Evolutionary conservation across 2,113 vertebrate species (phyloP).

Genomic region (Bucco capensis): DNA sequence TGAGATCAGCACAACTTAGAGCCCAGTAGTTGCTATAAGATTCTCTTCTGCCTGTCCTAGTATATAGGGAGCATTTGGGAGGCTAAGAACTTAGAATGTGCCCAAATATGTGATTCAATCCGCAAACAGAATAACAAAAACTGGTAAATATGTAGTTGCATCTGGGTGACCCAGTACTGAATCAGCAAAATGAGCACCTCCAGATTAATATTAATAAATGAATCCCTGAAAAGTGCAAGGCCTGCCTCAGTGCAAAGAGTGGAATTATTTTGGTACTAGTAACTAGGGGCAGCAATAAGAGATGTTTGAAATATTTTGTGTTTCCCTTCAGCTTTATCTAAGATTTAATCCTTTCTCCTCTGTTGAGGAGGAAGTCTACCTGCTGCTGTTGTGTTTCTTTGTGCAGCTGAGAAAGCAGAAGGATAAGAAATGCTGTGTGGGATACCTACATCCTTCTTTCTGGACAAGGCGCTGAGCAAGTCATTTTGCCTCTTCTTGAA

Average conservation of each 20-base stretch:
- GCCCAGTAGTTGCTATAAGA: not conserved
- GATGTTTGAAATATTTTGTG: not conserved
- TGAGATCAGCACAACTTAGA: not conserved
- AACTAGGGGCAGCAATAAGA: not conserved
- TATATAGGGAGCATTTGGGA: not conserved
- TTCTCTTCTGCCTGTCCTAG: not conserved
- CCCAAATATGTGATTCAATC: slow-evolving; percentile 59
- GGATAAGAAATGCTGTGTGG: not conserved
- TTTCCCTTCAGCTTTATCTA: slow-evolving; percentile 9
- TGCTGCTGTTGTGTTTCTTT: not conserved
- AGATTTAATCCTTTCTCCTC: not conserved
- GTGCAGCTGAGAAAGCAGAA: not conserved
- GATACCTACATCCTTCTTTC: not conserved
- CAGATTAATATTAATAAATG: slow-evolving; percentile 59
- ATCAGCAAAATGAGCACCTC: slow-evolving; percentile 54
- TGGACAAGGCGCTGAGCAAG: not conserved
- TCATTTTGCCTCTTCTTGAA: not conserved
- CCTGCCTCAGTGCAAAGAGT: not conserved
- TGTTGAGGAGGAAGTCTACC: not conserved
- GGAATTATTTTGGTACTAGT: slow-evolving; percentile 36
- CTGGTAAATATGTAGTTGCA: slow-evolving; percentile 60
- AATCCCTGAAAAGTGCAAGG: slow-evolving; percentile 44
- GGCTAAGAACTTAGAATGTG: slow-evolving; percentile 32
- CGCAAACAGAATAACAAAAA: slow-evolving; percentile 69
- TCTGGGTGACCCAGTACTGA: slow-evolving; percentile 55